Evolutionary conservation across 2,888 invertebrate species (phyloP).

Genomic region (Athripsodes cinereus): DNA sequence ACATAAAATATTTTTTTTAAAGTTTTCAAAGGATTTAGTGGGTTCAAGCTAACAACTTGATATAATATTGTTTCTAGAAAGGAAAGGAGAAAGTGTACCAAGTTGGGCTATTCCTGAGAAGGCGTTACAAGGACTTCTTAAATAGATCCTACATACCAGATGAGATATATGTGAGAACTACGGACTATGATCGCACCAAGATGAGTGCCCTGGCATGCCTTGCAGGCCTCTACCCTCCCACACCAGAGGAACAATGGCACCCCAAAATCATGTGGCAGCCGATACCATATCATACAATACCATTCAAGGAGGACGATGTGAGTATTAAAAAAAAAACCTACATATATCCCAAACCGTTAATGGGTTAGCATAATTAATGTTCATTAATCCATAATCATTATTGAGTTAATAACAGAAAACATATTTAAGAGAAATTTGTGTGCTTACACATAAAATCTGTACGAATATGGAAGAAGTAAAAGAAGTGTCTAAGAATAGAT

Average conservation of each 20-base stretch:
- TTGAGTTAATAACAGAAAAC: no score
- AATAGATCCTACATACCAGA: slow-evolving; percentile 41
- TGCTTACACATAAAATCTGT: no score
- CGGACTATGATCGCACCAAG: slow-evolving; percentile 67
- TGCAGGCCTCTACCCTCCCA: slow-evolving; percentile 63
- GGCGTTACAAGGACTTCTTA: slow-evolving; percentile 42
- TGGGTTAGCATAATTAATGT: no score
- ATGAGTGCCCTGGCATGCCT: slow-evolving; percentile 65
- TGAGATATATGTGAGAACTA: slow-evolving; percentile 52
- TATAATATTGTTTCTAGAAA: slow-evolving; percentile 40
- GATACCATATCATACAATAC: slow-evolving; percentile 50
- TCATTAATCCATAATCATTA: no score
- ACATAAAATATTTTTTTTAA: no score
- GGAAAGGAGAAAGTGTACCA: slow-evolving; percentile 47
- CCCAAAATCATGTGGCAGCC: slow-evolving; percentile 60
- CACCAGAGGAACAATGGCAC: slow-evolving; percentile 51
- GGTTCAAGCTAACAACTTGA: no score
- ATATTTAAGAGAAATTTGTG: no score
- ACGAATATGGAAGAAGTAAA: no score
- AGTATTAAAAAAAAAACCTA: no score
- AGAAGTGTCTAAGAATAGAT: no score
- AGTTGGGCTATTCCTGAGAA: slow-evolving; percentile 45
- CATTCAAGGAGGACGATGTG: slow-evolving; percentile 40
- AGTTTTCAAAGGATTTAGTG: no score
- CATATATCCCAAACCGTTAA: no score